Percentiles rank a stretch among this genome's conserved stretches.
Conservation (phyloP, 2,113 vertebrate species). For the Elgaria multicarinata region DNA sequence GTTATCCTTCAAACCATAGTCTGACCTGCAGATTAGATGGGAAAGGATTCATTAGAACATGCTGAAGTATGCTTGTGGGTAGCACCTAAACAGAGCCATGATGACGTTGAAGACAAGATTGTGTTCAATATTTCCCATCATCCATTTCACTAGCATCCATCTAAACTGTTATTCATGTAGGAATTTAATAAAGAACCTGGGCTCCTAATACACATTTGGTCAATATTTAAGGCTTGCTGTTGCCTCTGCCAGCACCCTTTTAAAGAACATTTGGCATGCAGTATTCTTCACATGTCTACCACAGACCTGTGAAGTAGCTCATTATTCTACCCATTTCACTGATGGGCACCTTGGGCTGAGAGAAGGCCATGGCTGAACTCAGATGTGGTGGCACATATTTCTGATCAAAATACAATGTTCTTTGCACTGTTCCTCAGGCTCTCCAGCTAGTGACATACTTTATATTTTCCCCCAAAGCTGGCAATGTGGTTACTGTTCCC, state of each 20-base stretch:
- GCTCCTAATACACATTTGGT: neutral
- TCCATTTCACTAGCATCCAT: neutral
- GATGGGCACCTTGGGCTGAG: neutral
- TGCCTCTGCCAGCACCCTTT: neutral
- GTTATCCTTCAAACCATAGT: neutral
- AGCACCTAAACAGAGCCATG: neutral
- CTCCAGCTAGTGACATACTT: neutral
- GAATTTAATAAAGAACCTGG: neutral
- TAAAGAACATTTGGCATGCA: neutral
- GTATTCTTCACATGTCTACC: neutral
- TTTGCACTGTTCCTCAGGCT: neutral
- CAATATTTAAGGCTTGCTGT: too few species aligned
- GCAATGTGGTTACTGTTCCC: neutral
- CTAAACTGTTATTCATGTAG: neutral
- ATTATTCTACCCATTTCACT: neutral
- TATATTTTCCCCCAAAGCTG: neutral
- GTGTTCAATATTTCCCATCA: neutral
- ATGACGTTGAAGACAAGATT: neutral
- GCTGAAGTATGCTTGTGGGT: neutral
- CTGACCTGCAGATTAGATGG: neutral
- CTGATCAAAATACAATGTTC: neutral
- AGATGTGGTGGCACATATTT: neutral
- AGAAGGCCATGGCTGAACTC: neutral
- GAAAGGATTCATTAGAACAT: neutral
- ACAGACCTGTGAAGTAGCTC: neutral